Percentiles rank a stretch among this genome's conserved stretches.
Conservation (phyloP, 2,113 vertebrate genomes). For the Rousettus leschenaultii region DNA sequence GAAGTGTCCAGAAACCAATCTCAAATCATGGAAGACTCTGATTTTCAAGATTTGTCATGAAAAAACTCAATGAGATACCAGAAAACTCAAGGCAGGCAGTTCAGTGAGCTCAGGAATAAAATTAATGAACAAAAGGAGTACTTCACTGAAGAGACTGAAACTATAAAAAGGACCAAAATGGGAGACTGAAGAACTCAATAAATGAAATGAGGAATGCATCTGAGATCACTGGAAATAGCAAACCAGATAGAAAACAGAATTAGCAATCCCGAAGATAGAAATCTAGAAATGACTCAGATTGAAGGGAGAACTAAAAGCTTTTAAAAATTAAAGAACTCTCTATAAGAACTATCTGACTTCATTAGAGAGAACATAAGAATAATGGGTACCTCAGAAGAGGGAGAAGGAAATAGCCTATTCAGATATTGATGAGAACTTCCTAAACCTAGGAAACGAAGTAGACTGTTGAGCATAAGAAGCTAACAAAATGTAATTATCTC, state of each 20-base stretch:
- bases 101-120: background rate
- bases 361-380: background rate
- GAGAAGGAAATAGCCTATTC: background rate
- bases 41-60: background rate
- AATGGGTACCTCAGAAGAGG: background rate
- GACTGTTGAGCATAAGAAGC: background rate
- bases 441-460: background rate
- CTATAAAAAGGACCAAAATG: background rate
- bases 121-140: background rate
- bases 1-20: background rate
- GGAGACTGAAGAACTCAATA: background rate
- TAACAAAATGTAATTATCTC: background rate
- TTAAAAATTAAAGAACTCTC: background rate
- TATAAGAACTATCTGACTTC: background rate
- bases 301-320: background rate
- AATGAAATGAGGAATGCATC: background rate
- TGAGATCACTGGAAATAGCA: background rate
- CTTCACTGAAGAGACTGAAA: background rate
- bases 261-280: background rate
- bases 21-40: background rate
- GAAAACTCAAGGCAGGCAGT: background rate
- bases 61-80: background rate
- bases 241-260: background rate
- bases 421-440: background rate
- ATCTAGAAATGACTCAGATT: background rate